Evolutionary conservation across 2,888 invertebrate species (phyloP).

Genomic region (Tipula unca): DNA sequence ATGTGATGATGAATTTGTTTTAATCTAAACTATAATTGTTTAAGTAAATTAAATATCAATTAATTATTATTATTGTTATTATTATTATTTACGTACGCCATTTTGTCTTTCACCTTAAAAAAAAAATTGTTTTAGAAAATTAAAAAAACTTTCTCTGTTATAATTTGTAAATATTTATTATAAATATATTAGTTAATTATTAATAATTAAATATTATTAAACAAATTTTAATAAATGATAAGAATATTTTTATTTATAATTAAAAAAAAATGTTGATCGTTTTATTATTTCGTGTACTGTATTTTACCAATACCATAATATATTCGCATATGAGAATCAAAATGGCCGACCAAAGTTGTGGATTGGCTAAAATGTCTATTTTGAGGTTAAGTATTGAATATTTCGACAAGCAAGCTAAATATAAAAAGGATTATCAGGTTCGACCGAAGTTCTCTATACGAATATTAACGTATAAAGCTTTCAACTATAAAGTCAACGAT

Average conservation of each 20-base stretch:
- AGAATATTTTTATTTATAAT: slow-evolving; percentile 1
- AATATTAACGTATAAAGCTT: no score
- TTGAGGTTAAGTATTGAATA: not conserved
- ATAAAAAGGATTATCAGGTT: no score
- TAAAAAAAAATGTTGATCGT: not conserved
- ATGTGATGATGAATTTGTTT: slow-evolving; percentile 19
- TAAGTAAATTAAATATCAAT: not conserved
- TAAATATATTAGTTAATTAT: slow-evolving; percentile 1
- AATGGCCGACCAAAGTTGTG: not conserved
- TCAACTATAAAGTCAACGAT: no score
- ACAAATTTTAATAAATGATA: not conserved
- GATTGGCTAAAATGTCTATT: no score
- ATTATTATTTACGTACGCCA: not conserved
- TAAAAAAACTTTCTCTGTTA: not conserved
- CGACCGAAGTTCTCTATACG: no score
- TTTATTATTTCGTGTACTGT: not conserved
- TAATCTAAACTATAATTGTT: slow-evolving; percentile 8
- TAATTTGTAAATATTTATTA: slow-evolving; percentile 14
- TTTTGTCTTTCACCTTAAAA: not conserved
- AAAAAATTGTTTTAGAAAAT: not conserved
- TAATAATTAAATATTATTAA: not conserved
- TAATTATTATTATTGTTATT: not conserved
- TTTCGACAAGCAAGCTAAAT: no score
- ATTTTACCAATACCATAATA: no score
- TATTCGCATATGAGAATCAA: not conserved